Base-by-base conservation (phyloP, 2,888 invertebrate genomes). In the Cataglyphis albicans region DNA sequence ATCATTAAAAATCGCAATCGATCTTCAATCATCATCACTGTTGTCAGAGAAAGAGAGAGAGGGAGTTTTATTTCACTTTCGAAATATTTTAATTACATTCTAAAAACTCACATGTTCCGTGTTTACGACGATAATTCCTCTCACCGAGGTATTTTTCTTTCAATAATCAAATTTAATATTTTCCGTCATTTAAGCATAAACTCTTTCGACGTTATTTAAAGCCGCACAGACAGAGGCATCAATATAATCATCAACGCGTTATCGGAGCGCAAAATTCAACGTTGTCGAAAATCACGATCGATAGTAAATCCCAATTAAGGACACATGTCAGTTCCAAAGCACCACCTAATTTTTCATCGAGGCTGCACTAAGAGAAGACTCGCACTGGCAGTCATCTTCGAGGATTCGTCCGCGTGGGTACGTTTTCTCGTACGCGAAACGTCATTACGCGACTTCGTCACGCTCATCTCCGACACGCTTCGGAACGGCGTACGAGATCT, bases 361-460 rank as follows among this genome's bases (percentile, higher is more conserved):
- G 65, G 35, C 25, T 18, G 15, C 48, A 74, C 21, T 15, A n/a
- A 52, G n/a, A 15, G 9, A 52, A 55, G 25, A 29, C 32, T 7
- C 25, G 29, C 74, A 35, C 44, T 4, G 32, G 44, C 44, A 5
- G 18, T 81, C 81, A 44, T 48, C 38, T 15, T 29, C 29, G 52
- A 38, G 15, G 41, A 72, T 12, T 18, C 48, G 44, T 9, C 75
- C 25, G 75, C 41, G 73, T 38, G 9, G 61, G 35, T n/a, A n/a
- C 0, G n/a, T 29, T 29, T 29, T n/a, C 44, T 59, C 73, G 44
- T 48, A 38, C 44, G 29, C 74, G 74, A 9, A 12, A n/a, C 74
- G 75, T 75, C 81, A 63, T 57, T 32, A 64, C 76, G 57, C 76
- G 64, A 65, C 78, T 4, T 78, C 59, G 29, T 81, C 81, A 10